phyloP scores from a whole-genome alignment of 2,888 invertebrate species.

The Acleris cristana region DNA sequence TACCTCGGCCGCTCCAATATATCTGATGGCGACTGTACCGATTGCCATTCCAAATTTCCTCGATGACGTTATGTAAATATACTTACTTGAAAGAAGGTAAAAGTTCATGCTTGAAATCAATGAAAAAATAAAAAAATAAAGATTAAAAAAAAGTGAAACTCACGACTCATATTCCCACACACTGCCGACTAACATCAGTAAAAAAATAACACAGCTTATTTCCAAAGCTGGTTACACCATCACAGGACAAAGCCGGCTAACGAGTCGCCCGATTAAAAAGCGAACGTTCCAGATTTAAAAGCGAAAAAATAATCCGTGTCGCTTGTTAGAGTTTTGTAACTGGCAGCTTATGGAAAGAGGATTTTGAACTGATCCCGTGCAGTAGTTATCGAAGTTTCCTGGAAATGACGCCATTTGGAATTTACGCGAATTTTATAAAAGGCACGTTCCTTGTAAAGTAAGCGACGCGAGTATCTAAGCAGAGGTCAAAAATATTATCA shows the following conservation, averaged over 20 bases:
- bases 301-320: conserved; percentile 17
- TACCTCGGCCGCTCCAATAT: no score
- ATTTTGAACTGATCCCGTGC: neutral
- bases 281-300: conserved; percentile 12
- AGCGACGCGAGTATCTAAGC: neutral
- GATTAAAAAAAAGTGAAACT: conserved; percentile 30
- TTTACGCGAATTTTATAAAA: neutral
- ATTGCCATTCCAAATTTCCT: no score
- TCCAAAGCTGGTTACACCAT: conserved; percentile 3
- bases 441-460: neutral
- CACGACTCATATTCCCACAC: conserved; percentile 25
- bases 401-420: neutral
- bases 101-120: neutral
- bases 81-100: no score
- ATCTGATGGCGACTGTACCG: no score
- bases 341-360: conserved; percentile 8
- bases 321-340: conserved; percentile 5
- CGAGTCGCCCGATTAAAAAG: conserved; percentile 21
- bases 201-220: conserved; percentile 19
- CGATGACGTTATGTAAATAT: no score
- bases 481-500: neutral
- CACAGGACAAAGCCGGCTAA: conserved; percentile 33
- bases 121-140: neutral
- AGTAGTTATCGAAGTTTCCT: neutral
- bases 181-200: conserved; percentile 11